These are phyloP conservation scores for Morpho achilles DNA, from an alignment of 2,888 invertebrate species.

Conservation along the genomic window DNA sequence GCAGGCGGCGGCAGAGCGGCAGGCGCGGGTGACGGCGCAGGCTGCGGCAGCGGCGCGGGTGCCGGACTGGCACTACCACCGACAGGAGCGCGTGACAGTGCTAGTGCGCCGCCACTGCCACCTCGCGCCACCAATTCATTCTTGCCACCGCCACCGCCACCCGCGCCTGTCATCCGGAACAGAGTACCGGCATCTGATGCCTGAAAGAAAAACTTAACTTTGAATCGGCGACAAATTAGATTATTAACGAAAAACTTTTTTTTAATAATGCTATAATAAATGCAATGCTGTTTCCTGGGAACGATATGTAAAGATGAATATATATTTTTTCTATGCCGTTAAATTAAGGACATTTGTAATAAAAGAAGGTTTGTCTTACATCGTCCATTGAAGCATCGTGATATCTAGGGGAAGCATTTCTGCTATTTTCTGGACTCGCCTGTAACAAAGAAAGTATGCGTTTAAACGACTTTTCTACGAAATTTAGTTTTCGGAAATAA, in stretches of 20 bases:
- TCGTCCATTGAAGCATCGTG: conserved; percentile 74
- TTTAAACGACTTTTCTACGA: conserved; percentile 4
- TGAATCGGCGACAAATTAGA: too few species aligned
- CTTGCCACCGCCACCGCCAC: conserved; percentile 84
- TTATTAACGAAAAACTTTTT: too few species aligned
- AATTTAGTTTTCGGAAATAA: not conserved
- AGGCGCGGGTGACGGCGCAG: conserved; percentile 85
- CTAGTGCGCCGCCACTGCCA: conserved; percentile 81
- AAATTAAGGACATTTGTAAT: not conserved
- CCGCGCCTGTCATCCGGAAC: conserved; percentile 81
- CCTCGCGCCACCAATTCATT: conserved; percentile 81
- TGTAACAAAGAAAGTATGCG: conserved; percentile 49
- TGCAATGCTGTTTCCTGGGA: too few species aligned
- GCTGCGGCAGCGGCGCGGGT: conserved; percentile 83
- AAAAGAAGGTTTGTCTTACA: conserved; percentile 46
- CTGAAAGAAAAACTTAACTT: conserved; percentile 38
- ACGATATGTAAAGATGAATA: too few species aligned
- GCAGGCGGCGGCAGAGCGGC: conserved; percentile 83
- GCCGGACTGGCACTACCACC: conserved; percentile 82
- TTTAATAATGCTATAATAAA: too few species aligned
- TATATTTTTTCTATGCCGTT: too few species aligned
- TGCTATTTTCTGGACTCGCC: conserved; percentile 75
- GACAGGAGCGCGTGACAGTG: conserved; percentile 80
- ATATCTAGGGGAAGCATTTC: conserved; percentile 72
- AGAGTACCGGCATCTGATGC: conserved; percentile 68